These are phyloP conservation scores for Lochmaea crataegi DNA, from an alignment of 2,888 invertebrate genomes.

Conservation along the genomic window DNA sequence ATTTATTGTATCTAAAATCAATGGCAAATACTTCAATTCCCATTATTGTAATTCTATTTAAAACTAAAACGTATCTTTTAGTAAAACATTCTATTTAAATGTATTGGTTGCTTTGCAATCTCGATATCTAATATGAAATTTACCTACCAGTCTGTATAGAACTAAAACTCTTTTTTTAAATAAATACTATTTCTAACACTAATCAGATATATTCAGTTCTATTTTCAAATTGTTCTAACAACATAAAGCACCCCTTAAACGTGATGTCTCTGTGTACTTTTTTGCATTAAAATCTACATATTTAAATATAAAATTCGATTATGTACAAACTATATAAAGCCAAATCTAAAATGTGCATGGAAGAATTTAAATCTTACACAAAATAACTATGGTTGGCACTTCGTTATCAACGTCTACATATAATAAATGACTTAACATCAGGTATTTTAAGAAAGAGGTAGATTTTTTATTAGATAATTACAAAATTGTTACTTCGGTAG, in stretches of 20 bases:
- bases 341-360: neutral
- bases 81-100: neutral
- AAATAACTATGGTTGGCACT: neutral
- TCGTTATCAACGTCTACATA: neutral
- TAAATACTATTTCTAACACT: slow-evolving; percentile 16
- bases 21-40: no score
- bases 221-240: slow-evolving; percentile 4
- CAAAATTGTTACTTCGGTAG: no score
- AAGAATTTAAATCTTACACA: neutral
- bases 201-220: slow-evolving; percentile 19
- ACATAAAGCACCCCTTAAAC: slow-evolving; percentile 9
- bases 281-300: neutral
- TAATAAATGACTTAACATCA: neutral
- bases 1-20: no score
- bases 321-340: neutral
- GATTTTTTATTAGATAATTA: no score
- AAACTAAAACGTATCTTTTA: no score
- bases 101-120: neutral
- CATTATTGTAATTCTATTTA: neutral
- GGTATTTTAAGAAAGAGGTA: neutral
- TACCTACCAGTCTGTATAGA: slow-evolving; percentile 18
- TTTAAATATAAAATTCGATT: neutral
- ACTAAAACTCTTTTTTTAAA: neutral
- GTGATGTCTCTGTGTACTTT: neutral
- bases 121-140: neutral